Conservation (phyloP, 2,888 invertebrate species). For the Chrysolina oricalcia region DNA sequence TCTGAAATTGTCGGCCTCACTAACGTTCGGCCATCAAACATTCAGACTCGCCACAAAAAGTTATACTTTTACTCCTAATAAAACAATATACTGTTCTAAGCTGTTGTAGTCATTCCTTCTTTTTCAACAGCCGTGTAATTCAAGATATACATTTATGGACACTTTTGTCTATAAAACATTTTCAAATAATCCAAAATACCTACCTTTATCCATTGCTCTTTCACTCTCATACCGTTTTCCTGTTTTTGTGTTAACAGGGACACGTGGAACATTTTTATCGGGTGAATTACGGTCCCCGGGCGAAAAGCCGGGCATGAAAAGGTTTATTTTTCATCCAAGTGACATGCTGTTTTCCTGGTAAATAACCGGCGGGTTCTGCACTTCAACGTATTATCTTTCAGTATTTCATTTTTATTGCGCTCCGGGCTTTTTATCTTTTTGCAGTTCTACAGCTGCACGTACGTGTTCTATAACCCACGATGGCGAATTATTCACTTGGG, state of each 20-base stretch:
- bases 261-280: constrained; percentile 30
- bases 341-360: neutral
- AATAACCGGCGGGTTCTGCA: neutral
- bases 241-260: constrained; percentile 14
- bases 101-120: no score
- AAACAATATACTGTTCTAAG: no score
- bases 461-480: neutral
- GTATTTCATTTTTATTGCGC: constrained; percentile 4
- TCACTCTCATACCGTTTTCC: neutral
- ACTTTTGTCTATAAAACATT: no score
- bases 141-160: no score
- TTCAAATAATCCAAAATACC: no score
- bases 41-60: no score
- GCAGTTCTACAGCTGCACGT: neutral
- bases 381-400: neutral
- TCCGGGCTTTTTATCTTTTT: neutral
- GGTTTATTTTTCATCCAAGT: constrained; percentile 24
- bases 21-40: no score
- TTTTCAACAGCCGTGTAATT: no score
- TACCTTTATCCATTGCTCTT: no score
- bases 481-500: neutral
- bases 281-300: constrained; percentile 34
- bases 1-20: no score
- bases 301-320: constrained; percentile 24
- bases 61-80: no score